Evolutionary conservation across 1,140 invertebrate genomes (phyloP), one percentile per base, ranked within the genome.

Genomic region (Maniola jurtina): DNA sequence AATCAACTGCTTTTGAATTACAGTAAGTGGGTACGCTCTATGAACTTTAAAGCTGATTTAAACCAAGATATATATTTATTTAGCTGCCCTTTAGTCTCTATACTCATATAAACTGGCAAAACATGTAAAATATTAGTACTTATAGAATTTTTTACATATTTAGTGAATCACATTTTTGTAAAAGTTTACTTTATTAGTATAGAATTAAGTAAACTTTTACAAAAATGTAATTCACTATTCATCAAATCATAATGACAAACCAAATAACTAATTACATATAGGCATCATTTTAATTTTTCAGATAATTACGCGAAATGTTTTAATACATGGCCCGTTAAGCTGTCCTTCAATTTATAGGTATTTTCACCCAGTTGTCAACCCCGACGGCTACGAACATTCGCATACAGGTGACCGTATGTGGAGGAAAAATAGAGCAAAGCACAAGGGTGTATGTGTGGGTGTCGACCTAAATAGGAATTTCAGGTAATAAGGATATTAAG

Each of bases 381-480:
- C 95, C 0, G 95, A 96, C 77, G 95, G 95, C 9, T 95, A 95
- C 74, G 93, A 93, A 69, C 95, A 55, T 11, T 11, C 52, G 6
- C 52, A 55, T 55, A 15, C n/a, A 13, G 52, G 5, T n/a, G 91
- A 95, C 47, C 91, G 95, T 7, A 89, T 96, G 63, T 96, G 95
- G 95, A 90, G 95, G 0, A 96, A 96, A 83, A 96, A 94, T 64
- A 88, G 93, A 47, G 87, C 87, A 0, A 72, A 66, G 68, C 61
- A 79, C 33, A 65, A 60, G 6, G 73, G 88, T 0, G 81, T 80
- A 16, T 94, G 93, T 70, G 85, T 92, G 9, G 94, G 94, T 8
- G 93, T 94, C 0, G 94, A 95, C 78, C 89, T 93, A 2, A 95
- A 95, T 72, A 86, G 94, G 35, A 95, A 95, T 73, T 95, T 93